These are phyloP conservation scores for Latrodectus elegans DNA, from an alignment of 2,888 invertebrate genomes.

Conservation along the genomic window DNA sequence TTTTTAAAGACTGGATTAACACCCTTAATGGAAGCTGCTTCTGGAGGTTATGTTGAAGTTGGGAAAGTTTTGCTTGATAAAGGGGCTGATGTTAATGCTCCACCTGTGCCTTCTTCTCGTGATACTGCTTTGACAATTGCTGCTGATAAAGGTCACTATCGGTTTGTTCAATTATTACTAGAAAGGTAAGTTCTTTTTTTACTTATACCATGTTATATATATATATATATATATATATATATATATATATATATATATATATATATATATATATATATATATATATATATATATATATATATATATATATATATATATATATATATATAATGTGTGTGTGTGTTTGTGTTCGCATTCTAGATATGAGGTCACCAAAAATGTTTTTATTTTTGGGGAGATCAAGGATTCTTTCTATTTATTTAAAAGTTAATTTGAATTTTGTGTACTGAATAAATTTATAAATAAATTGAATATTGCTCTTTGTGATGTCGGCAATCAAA, in stretches of 20 bases:
- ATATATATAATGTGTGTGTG: too few species aligned
- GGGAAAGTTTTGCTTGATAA: constrained; percentile 95
- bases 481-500: too few species aligned
- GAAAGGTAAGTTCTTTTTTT: constrained; percentile 70
- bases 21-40: constrained; percentile 99
- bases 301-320: too few species aligned
- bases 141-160: constrained; percentile 98
- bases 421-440: not conserved
- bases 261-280: too few species aligned
- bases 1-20: constrained; percentile 89
- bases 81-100: constrained; percentile 98
- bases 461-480: not conserved
- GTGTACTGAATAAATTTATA: not conserved
- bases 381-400: too few species aligned
- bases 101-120: constrained; percentile 96
- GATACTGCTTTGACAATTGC: constrained; percentile 99
- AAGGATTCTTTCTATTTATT: not conserved
- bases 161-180: constrained; percentile 80
- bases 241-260: too few species aligned
- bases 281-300: too few species aligned
- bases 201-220: not conserved
- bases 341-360: too few species aligned
- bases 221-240: too few species aligned
- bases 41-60: constrained; percentile 99
- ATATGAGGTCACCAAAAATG: too few species aligned